Percentiles rank a stretch among this genome's conserved stretches.
These are phyloP conservation scores for Grantiella picta DNA, from an alignment of 2,113 vertebrate genomes.

Conservation along the genomic window DNA sequence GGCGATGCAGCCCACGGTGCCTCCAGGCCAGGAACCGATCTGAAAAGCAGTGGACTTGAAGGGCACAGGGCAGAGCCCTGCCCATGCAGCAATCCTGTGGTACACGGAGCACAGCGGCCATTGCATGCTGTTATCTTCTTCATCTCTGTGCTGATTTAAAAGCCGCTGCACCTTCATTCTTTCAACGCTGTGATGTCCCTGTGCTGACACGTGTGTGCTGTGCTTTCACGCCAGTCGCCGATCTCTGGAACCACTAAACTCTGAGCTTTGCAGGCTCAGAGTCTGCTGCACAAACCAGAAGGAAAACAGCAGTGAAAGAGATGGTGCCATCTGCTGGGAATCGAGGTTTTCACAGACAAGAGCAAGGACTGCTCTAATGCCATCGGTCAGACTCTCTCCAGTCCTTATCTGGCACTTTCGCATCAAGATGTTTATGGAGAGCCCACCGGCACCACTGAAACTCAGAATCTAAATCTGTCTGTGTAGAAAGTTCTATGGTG, in stretches of 20 bases:
- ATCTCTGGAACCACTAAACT: neutral
- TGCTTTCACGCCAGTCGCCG: rapidly evolving
- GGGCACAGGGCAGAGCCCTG: neutral
- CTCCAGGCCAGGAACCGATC: neutral
- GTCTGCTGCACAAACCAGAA: too few relatives aligned
- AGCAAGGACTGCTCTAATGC: neutral
- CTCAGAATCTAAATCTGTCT: neutral
- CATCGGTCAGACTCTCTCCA: neutral
- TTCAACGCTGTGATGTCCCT: too few relatives aligned
- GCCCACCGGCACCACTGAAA: neutral
- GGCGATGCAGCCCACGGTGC: neutral
- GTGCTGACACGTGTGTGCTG: neutral
- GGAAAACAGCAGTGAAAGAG: neutral
- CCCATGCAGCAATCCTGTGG: neutral
- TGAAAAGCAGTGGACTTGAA: neutral
- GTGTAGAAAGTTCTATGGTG: neutral
- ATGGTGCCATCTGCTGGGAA: slow-evolving; percentile 23
- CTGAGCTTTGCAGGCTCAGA: neutral
- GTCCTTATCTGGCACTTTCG: neutral
- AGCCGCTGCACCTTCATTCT: neutral
- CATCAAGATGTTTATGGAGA: neutral
- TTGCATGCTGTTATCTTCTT: rapidly evolving
- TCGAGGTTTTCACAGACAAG: neutral
- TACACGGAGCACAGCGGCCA: too few relatives aligned
- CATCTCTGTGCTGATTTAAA: neutral